Evolutionary conservation across 2,113 vertebrate species (phyloP), one percentile per base, ranked within the genome.

Genomic region (Antennarius striatus): DNA sequence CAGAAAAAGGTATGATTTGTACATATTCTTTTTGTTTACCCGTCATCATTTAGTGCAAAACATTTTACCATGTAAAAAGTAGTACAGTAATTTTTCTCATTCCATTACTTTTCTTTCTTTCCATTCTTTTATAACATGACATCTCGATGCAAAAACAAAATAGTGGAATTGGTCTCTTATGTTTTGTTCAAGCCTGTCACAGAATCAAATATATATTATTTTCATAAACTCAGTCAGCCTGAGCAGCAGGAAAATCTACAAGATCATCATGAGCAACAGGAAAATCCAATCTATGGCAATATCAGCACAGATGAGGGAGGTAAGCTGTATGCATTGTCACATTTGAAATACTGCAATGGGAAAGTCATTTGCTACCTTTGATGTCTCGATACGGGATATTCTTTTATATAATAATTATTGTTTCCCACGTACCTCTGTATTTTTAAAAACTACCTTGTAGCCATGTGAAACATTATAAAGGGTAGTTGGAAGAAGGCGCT

Each of bases 261-360:
- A 1, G 72, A 75, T 46, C 32, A 59, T 39, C 62, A 67, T 9
- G 61, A 66, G 48, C 65, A 63, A 64, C 82, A 83, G 39, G 91
- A 93, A 48, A 92, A 92, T 88, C 91, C 92, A 51, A 93, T 93
- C 64, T 93, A 93, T 56, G 92, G 91, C 28, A 93, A 93, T 79
- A 91, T 93, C 64, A 66, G 36, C 69, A 50, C 80, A 71, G 79
- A 90, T 1, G 72, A 74, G 72, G 47, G 51, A 62, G 83, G 90
- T 91, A 43, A 85, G 73, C 32, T 50, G 56, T 56, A 43, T 43
- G 42, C 42, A 43, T 11, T 43, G 10, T 11, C 10, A 43, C 9
- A 43, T 36, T 36, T 36, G 2, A 43, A 43, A 43, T 11, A 12
- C 5, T 8, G 42, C 3, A 11, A 43, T 36, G 32, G 7, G 32